Evolutionary conservation across 2,888 invertebrate genomes (phyloP).

Genomic region (Sisyra terminalis): DNA sequence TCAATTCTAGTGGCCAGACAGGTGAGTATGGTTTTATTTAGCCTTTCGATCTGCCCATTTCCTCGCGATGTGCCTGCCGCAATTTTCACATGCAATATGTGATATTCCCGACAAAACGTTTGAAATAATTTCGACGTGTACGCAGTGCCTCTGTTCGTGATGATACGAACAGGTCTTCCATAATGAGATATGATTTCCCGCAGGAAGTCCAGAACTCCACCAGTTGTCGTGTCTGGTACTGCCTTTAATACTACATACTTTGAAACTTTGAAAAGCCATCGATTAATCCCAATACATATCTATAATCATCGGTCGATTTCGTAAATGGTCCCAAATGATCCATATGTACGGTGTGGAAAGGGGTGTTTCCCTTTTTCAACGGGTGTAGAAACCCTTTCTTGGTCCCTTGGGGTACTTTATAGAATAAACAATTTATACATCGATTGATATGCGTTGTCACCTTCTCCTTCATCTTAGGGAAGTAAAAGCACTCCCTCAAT

Average conservation of each 20-base stretch:
- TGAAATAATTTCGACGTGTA: slow-evolving; percentile 15
- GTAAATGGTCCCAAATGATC: slow-evolving; percentile 10
- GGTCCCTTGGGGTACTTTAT: slow-evolving; percentile 9
- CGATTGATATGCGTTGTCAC: slow-evolving; percentile 9
- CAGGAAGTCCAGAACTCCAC: not conserved
- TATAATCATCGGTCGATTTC: not conserved
- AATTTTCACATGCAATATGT: slow-evolving; percentile 15
- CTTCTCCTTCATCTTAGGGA: slow-evolving; percentile 10
- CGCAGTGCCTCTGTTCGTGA: slow-evolving; percentile 16
- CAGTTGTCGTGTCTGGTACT: not conserved
- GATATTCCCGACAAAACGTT: slow-evolving; percentile 12
- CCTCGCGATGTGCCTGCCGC: slow-evolving; percentile 14
- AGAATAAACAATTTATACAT: slow-evolving; percentile 8
- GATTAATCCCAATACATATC: not conserved
- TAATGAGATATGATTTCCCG: slow-evolving; percentile 13
- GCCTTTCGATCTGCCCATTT: slow-evolving; percentile 14
- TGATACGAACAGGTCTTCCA: slow-evolving; percentile 15
- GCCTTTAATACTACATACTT: not conserved
- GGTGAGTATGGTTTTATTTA: slow-evolving; percentile 13
- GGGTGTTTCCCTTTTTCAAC: slow-evolving; percentile 10
- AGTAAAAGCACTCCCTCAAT: slow-evolving; percentile 11
- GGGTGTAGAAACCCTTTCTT: slow-evolving; percentile 11
- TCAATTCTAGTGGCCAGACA: slow-evolving; percentile 12
- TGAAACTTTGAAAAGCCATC: not conserved
- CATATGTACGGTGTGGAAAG: slow-evolving; percentile 11